Conservation (phyloP, 1,140 invertebrate species). For the Drosophila equinoxialis region DNA sequence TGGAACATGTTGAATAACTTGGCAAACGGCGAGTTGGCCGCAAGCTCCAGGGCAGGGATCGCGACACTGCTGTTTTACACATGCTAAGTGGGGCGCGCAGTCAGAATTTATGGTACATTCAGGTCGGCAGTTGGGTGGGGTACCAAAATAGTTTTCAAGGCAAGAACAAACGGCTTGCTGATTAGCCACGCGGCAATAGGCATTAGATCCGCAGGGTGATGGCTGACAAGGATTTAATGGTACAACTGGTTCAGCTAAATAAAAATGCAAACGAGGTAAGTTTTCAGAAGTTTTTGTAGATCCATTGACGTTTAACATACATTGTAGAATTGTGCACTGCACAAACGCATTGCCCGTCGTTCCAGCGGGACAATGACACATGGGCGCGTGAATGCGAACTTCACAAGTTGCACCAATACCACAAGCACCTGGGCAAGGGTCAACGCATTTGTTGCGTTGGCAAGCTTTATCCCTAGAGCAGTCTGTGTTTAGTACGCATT, state of each 20-base stretch:
- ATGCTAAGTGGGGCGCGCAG: conserved; percentile 86
- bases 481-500: conserved; percentile 93
- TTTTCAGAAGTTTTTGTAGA: conserved; percentile 39
- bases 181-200: conserved; percentile 86
- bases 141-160: conserved; percentile 85
- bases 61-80: conserved; percentile 88
- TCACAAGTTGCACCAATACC: conserved; percentile 88
- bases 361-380: conserved; percentile 86
- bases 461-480: conserved; percentile 88
- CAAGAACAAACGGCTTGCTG: conserved; percentile 87
- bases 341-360: conserved; percentile 91
- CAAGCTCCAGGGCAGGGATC: conserved; percentile 88
- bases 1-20: conserved; percentile 92
- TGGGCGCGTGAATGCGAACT: conserved; percentile 88
- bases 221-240: conserved; percentile 86
- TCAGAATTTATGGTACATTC: conserved; percentile 88
- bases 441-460: conserved; percentile 87
- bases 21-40: conserved; percentile 88
- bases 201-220: conserved; percentile 89
- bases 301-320: conserved; percentile 82
- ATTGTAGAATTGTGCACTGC: conserved; percentile 82
- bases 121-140: conserved; percentile 86
- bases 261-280: not conserved
- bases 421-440: conserved; percentile 90
- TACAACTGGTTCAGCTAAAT: conserved; percentile 61